Conservation (phyloP, 2,888 invertebrate species). For the Callyntrura sp. region DNA sequence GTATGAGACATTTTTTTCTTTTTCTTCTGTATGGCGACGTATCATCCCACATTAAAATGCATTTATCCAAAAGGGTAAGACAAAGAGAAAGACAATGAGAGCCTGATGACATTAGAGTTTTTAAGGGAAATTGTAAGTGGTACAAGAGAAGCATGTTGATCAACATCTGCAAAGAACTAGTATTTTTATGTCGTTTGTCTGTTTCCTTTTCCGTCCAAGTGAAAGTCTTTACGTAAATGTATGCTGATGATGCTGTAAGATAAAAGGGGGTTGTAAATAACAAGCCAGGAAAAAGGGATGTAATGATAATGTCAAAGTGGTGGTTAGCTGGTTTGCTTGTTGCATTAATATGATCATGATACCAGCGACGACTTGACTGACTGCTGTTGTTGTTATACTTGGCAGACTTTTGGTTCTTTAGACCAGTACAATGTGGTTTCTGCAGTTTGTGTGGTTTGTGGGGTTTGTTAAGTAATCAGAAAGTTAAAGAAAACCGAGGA, state of each 20-base stretch:
- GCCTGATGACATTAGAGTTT: slow-evolving; percentile 29
- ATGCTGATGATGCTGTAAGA: slow-evolving; percentile 56
- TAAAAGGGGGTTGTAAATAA: slow-evolving; percentile 65
- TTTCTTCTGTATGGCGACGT: not conserved
- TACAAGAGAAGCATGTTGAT: slow-evolving; percentile 5
- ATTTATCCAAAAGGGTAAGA: slow-evolving; percentile 34
- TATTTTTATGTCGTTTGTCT: slow-evolving; percentile 1
- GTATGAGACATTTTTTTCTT: not conserved
- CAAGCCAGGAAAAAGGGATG: slow-evolving; percentile 55
- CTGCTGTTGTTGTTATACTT: slow-evolving; percentile 7
- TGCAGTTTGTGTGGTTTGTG: slow-evolving; percentile 57
- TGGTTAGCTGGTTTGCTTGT: slow-evolving; percentile 50
- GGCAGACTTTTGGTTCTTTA: not conserved
- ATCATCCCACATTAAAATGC: not conserved
- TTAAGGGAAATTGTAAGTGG: not conserved
- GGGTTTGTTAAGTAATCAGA: slow-evolving; percentile 71
- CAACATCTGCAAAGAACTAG: not conserved
- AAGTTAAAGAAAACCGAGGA: slow-evolving; percentile 22
- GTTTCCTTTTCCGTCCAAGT: not conserved
- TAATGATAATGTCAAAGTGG: slow-evolving; percentile 73
- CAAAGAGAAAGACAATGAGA: slow-evolving; percentile 18
- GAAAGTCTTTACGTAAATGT: slow-evolving; percentile 58
- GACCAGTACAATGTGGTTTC: slow-evolving; percentile 1
- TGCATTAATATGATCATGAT: not conserved
- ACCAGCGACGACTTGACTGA: slow-evolving; percentile 3